Percentiles rank a stretch among this genome's conserved stretches.
Evolutionary conservation across 2,113 vertebrate genomes (phyloP).

Genomic region (Pedetes capensis): DNA sequence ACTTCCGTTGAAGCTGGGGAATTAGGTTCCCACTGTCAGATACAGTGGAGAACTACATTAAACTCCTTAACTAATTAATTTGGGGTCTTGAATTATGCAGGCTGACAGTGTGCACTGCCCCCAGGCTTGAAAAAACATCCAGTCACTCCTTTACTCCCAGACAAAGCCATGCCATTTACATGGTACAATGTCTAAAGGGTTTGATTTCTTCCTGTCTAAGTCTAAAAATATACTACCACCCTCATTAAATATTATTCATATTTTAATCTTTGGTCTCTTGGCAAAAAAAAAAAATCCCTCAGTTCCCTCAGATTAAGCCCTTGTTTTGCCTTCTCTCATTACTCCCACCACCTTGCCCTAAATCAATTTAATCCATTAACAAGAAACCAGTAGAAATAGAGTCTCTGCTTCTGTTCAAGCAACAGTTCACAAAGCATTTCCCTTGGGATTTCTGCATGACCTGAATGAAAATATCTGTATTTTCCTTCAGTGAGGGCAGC

Average conservation of each 20-base stretch:
- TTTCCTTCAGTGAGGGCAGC: constrained; percentile 25
- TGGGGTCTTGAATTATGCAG: background rate
- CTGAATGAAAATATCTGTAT: background rate
- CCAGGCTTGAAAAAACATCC: background rate
- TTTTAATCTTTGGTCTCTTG: constrained; percentile 43
- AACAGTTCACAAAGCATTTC: constrained; percentile 34
- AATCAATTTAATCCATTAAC: constrained; percentile 33
- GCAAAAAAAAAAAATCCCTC: background rate
- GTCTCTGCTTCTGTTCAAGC: constrained; percentile 36
- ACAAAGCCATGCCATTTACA: background rate
- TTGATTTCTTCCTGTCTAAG: background rate
- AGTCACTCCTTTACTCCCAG: background rate
- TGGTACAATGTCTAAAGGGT: background rate
- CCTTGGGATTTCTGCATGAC: constrained; percentile 11
- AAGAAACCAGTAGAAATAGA: constrained; percentile 36
- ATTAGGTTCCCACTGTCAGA: background rate
- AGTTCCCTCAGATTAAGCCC: constrained; percentile 35
- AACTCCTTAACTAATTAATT: background rate
- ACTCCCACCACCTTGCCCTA: background rate
- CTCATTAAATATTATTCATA: constrained; percentile 34
- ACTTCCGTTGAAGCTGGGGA: background rate
- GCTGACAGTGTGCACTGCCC: background rate
- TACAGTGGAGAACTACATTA: background rate
- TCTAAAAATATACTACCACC: constrained; percentile 17
- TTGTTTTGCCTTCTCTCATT: background rate